phyloP scores from a whole-genome alignment of 2,113 vertebrate species.

The Pitta sordida region DNA sequence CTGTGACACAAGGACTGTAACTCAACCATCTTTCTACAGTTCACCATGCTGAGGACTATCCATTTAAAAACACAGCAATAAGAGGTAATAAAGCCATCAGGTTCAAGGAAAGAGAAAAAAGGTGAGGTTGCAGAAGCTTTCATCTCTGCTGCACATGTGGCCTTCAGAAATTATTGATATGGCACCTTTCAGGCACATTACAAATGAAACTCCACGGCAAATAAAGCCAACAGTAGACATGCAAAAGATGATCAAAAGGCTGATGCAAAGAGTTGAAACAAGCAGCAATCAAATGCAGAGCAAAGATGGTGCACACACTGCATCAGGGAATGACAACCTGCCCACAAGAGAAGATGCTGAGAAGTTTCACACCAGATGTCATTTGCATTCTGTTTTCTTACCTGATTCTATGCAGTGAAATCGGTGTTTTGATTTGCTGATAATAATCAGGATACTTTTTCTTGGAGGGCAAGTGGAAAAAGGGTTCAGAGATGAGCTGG shows the following conservation, averaged over 20 bases:
- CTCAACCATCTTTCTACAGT: not conserved
- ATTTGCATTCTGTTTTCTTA: constrained; percentile 60
- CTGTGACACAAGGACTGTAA: not conserved
- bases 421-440: constrained; percentile 92
- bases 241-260: not conserved
- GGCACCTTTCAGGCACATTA: not conserved
- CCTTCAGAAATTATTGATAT: not conserved
- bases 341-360: not conserved
- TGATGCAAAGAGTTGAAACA: not conserved
- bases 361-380: not conserved
- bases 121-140: not conserved
- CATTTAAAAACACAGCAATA: not conserved
- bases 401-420: constrained; percentile 94
- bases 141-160: not conserved
- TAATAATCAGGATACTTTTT: constrained; percentile 98
- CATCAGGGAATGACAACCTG: not conserved
- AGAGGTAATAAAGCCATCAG: not conserved
- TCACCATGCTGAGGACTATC: not conserved
- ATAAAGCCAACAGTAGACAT: not conserved
- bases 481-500: constrained; percentile 93
- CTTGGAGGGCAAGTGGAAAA: constrained; percentile 94
- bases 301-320: not conserved
- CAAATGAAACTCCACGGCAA: not conserved
- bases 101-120: not conserved
- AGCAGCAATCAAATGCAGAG: not conserved